Evolutionary conservation across 2,797 vertebrate genomes (phyloP).

Genomic region (Enteromius argenteus): DNA sequence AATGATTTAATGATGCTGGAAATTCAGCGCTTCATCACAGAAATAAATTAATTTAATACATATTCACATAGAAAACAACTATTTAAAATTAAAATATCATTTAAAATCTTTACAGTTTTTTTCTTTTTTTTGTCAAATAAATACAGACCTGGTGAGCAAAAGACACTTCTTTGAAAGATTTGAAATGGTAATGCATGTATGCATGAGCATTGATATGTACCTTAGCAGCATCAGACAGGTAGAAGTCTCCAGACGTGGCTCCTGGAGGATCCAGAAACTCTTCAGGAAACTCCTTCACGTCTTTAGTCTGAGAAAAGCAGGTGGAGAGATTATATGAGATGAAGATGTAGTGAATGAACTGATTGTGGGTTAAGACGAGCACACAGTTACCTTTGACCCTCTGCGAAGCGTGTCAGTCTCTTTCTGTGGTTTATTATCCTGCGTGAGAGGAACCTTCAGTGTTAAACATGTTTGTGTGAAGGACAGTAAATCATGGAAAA

Average conservation of each 20-base stretch:
- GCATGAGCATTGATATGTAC: slow-evolving; percentile 51
- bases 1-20: neutral
- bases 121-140: neutral
- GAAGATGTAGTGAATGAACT: too few relatives aligned
- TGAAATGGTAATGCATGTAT: neutral
- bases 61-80: neutral
- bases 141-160: neutral
- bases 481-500: too few relatives aligned
- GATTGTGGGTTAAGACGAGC: neutral
- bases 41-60: neutral
- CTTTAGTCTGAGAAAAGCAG: slow-evolving; percentile 61
- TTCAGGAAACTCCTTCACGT: slow-evolving; percentile 13
- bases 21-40: neutral
- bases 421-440: slow-evolving; percentile 67
- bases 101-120: neutral
- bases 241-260: slow-evolving; percentile 62
- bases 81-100: neutral
- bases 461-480: neutral
- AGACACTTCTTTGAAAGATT: too few relatives aligned
- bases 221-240: slow-evolving; percentile 76
- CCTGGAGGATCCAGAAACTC: slow-evolving; percentile 59
- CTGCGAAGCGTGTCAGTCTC: slow-evolving; percentile 31
- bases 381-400: slow-evolving; percentile 62
- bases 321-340: neutral
- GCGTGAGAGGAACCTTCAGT: neutral